phyloP scores from a whole-genome alignment of 92 coral and sea anemone genomes.

The Zoanthus sociatus region DNA sequence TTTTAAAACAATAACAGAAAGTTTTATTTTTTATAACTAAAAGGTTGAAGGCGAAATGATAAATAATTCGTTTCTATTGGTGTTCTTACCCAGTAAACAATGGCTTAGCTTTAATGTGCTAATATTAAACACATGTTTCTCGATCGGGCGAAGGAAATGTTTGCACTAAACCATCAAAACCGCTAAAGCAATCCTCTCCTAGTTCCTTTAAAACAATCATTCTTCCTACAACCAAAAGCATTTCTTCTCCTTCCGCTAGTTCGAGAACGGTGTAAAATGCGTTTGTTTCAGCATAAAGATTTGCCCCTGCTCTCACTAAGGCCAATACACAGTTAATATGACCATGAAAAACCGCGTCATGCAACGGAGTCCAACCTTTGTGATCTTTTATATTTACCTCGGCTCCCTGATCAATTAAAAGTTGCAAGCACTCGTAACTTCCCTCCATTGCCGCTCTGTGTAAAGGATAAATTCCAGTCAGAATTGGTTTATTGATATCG shows the following conservation, averaged over 20 bases:
- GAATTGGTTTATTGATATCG: constrained; percentile 79
- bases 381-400: constrained; percentile 71
- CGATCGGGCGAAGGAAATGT: constrained; percentile 65
- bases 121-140: constrained; percentile 80
- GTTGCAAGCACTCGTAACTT: constrained; percentile 86
- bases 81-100: not conserved
- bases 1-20: no score
- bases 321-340: constrained; percentile 80
- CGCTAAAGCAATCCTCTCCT: constrained; percentile 44
- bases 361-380: constrained; percentile 83
- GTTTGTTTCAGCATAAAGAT: constrained; percentile 66
- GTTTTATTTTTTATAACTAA: no score
- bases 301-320: constrained; percentile 86
- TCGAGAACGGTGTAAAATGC: constrained; percentile 70
- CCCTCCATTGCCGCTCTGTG: constrained; percentile 95
- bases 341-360: constrained; percentile 91
- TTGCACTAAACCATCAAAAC: constrained; percentile 37
- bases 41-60: not conserved
- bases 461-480: constrained; percentile 81
- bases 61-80: not conserved
- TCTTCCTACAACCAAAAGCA: constrained; percentile 83
- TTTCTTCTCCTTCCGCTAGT: constrained; percentile 73
- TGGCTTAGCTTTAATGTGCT: not conserved
- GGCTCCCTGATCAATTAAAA: constrained; percentile 89
- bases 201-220: constrained; percentile 71